Evolutionary conservation across 2,113 vertebrate genomes (phyloP), one percentile per base, ranked within the genome.

Genomic region (Aspidoscelis tigris): DNA sequence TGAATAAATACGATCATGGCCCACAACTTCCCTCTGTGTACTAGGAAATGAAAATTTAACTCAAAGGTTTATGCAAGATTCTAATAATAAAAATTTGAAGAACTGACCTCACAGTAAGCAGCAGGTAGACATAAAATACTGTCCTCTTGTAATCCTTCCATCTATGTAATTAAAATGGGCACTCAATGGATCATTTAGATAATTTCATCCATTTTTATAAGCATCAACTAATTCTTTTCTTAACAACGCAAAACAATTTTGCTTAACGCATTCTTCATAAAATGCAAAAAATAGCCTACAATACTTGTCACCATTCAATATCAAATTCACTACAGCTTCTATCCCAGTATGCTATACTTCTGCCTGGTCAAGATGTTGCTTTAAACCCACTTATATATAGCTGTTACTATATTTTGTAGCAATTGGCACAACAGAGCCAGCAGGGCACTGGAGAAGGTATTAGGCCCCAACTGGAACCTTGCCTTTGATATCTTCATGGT

Each of bases 91-190:
- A 98, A 99, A 98, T 98, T 96, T 97, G 97, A 98, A 98, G 97
- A 98, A 98, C 98, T 98, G 97, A 98, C 98, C 98, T 98, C 97
- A 98, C 97, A 98, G 98, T 97, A 98, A 98, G 98, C 97, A 97
- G 98, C 98, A 97, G 97, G 97, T 97, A 97, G 97, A 98, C 97
- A 98, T 98, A 98, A 97, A 98, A 97, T 98, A 99, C 97, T 97
- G 97, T 97, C 98, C 97, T 98, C 97, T 98, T 97, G 97, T 98
- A 98, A 97, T 97, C 97, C 97, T 98, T 99, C 98, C 97, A 98
- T 98, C 98, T 98, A 98, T 98, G 97, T 97, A 98, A 99, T 99
- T 98, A 98, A 98, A 98, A 98, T 96, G 97, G 97, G 97, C 97
- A 97, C 98, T 98, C 97, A 98, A 98, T 98, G 97, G 98, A 98